Base-by-base conservation (phyloP, 2,888 invertebrate species). In the Scaeva pyrastri region DNA sequence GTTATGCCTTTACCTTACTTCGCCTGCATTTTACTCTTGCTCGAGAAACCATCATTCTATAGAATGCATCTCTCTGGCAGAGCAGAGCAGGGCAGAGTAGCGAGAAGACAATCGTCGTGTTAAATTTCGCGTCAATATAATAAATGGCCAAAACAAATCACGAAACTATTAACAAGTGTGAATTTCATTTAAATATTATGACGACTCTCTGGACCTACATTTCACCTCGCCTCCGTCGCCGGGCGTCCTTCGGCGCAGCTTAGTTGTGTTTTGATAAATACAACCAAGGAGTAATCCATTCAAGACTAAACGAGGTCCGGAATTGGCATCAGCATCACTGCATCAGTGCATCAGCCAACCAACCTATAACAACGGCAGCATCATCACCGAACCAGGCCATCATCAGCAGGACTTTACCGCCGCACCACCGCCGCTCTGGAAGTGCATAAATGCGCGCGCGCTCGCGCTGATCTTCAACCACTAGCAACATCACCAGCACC, bases 161-260 rank as follows among this genome's bases (percentile, higher is more conserved):
- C 87, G 87, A 88, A 88, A 89, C 81, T 87, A 88, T 88, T 88
- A 88, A 74, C 92, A 92, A 55, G 88, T 89, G 88, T 89, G 88
- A 89, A 89, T 93, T 93, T 5, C 95, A 88, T 88, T 88, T 87
- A 87, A 87, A 87, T 87, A 87, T 87, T 87, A 87, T 87, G 87
- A 87, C 83, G 83, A 83, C 83, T 75, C 79, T 71, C 66, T 58
- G 74, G 75, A 84, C 75, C 74, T 64, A 73, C 43, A 79, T 79
- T 73, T 64, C 31, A 39, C 41, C 56, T 19, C 23, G 5, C 7
- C 12, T 11, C 31, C 23, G 21, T 31, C 41, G 4, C 31, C 39
- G 2, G 21, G 12, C 16, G 23, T n/a, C n/a, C 43, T 16, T 11
- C 48, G n/a, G 11, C 10, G 12, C 10, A 1, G 2, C 8, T 36